phyloP scores from a whole-genome alignment of 2,888 invertebrate species.

The Zaprionus lineosus region DNA sequence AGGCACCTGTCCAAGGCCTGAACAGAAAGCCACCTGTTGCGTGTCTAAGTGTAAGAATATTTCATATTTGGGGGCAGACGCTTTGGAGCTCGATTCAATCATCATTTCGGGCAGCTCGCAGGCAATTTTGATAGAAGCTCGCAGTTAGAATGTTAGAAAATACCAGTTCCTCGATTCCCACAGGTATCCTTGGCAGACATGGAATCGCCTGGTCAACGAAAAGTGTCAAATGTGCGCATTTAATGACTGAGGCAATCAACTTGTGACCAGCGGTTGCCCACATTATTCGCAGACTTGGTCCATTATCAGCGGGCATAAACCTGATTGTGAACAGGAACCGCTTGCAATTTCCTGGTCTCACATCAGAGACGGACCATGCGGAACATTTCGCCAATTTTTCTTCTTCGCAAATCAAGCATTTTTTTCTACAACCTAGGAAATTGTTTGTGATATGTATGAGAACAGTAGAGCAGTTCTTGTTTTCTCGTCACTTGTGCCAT shows the following conservation, averaged over 20 bases:
- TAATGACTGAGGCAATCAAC: slow-evolving; percentile 30
- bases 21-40: too few species aligned
- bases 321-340: slow-evolving; percentile 26
- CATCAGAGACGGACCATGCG: too few species aligned
- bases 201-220: slow-evolving; percentile 8
- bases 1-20: too few species aligned
- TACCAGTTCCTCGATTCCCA: slow-evolving; percentile 3
- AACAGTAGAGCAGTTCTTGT: too few species aligned
- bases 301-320: slow-evolving; percentile 15
- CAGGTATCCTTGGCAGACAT: neutral
- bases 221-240: slow-evolving; percentile 47
- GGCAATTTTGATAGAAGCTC: neutral
- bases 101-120: neutral
- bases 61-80: too few species aligned
- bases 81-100: neutral
- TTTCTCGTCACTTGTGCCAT: too few species aligned
- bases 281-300: slow-evolving; percentile 7
- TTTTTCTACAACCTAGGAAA: too few species aligned
- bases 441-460: too few species aligned
- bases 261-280: slow-evolving; percentile 5
- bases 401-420: too few species aligned
- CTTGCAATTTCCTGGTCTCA: slow-evolving; percentile 61
- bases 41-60: too few species aligned
- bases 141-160: neutral
- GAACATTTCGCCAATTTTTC: too few species aligned